A percentile compares a stretch with the other conserved stretches of the same genome.
Evolutionary conservation across 2,113 vertebrate genomes (phyloP).

Genomic region (Grammomys surdaster): DNA sequence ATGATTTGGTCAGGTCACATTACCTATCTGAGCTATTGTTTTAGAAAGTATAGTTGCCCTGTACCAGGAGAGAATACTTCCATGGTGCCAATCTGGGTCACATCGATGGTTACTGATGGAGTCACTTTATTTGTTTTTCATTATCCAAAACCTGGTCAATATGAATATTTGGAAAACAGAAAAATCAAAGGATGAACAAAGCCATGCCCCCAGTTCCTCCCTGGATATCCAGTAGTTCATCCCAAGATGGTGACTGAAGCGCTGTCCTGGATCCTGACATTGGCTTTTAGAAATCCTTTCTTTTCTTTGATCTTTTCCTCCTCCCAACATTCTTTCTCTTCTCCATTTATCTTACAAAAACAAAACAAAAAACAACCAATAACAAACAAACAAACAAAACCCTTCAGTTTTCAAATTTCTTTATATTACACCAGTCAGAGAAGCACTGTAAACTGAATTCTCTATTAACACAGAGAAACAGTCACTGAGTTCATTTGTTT

Average conservation of each 20-base stretch:
- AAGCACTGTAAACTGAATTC: not conserved
- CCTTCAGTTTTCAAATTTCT: not conserved
- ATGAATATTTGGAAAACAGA: slow-evolving; percentile 63
- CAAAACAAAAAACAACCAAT: not conserved
- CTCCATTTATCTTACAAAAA: not conserved
- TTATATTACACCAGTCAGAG: not conserved
- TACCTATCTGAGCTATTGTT: not conserved
- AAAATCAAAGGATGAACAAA: slow-evolving; percentile 59
- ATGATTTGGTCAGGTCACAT: slow-evolving; percentile 67
- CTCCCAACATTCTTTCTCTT: not conserved
- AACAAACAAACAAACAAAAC: not conserved
- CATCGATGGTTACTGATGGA: slow-evolving; percentile 57
- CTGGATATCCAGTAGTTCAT: not conserved
- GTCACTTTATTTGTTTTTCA: slow-evolving; percentile 50
- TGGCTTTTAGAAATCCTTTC: not conserved
- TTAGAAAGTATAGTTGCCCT: slow-evolving; percentile 47
- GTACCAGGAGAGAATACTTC: slow-evolving; percentile 49
- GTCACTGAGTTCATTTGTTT: not conserved
- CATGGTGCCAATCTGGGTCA: slow-evolving; percentile 52
- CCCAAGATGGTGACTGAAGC: no score
- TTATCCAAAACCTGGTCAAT: slow-evolving; percentile 44
- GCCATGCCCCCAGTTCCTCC: not conserved
- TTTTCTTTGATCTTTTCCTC: not conserved
- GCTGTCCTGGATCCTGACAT: rapidly evolving
- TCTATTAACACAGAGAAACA: not conserved